A percentile compares a stretch with the other conserved stretches of the same genome.
Evolutionary conservation across 2,888 invertebrate genomes (phyloP).

Genomic region (Volucella inanis): DNA sequence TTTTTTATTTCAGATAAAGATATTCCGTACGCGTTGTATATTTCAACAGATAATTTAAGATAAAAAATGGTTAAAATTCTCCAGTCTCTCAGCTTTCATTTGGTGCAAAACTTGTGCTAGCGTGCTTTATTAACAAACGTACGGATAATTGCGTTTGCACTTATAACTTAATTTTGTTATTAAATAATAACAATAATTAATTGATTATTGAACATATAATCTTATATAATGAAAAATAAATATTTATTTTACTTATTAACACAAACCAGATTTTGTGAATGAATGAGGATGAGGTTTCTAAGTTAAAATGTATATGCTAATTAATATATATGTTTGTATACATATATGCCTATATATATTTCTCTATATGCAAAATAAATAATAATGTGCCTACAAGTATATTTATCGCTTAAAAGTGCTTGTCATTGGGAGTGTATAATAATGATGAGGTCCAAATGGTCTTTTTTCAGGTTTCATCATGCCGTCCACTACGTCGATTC

Average conservation of each 20-base stretch:
- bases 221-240: conserved; percentile 70
- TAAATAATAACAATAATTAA: conserved; percentile 47
- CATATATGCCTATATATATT: conserved; percentile 46
- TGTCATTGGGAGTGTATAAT: conserved; percentile 80
- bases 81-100: no score
- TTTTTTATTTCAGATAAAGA: no score
- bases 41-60: no score
- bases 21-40: no score
- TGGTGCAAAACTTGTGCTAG: neutral
- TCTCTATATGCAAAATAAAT: conserved; percentile 69
- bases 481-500: conserved; percentile 82
- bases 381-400: conserved; percentile 70
- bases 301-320: conserved; percentile 10
- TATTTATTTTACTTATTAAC: conserved; percentile 69
- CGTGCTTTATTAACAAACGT: conserved; percentile 5
- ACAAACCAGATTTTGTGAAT: conserved; percentile 59
- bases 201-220: conserved; percentile 68
- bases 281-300: conserved; percentile 53
- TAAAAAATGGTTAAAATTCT: no score
- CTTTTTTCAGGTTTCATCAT: conserved; percentile 80
- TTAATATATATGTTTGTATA: conserved; percentile 61
- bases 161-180: conserved; percentile 31
- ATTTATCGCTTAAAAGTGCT: conserved; percentile 78
- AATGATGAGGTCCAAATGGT: conserved; percentile 82
- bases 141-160: conserved; percentile 46